Conservation (phyloP, 2,113 vertebrate genomes). For the Grus americana region DNA sequence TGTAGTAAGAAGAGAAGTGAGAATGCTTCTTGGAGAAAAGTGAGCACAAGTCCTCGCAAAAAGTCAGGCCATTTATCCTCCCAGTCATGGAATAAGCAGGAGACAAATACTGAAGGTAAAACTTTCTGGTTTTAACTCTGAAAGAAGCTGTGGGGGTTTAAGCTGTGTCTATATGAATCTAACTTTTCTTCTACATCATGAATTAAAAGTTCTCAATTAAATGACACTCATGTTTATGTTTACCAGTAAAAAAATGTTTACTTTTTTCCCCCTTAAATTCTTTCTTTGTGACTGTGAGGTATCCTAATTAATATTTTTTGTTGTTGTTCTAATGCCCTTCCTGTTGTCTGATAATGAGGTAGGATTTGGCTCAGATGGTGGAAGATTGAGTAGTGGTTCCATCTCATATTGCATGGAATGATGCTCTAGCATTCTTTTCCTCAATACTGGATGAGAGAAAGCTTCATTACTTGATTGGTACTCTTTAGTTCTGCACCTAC, state of each 20-base stretch:
- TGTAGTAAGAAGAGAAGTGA: slow-evolving; percentile 83
- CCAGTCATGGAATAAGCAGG: slow-evolving; percentile 76
- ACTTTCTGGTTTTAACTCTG: neutral
- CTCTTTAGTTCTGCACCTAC: neutral
- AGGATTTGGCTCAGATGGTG: neutral
- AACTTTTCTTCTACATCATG: neutral
- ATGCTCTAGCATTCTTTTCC: neutral
- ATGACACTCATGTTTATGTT: neutral
- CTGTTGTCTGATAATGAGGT: neutral
- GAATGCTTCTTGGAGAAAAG: slow-evolving; percentile 84
- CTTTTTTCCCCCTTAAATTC: fast-evolving
- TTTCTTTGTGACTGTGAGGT: neutral
- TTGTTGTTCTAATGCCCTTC: neutral
- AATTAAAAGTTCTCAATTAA: neutral
- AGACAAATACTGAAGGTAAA: slow-evolving; percentile 68
- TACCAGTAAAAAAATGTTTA: neutral
- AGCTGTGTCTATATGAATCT: neutral
- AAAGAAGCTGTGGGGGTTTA: neutral
- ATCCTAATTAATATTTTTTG: neutral
- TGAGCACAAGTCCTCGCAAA: slow-evolving; percentile 91
- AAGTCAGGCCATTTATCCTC: slow-evolving; percentile 76
- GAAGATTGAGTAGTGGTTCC: neutral
- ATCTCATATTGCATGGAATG: neutral
- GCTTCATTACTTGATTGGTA: neutral
- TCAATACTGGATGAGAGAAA: neutral